A percentile compares a stretch with the other conserved stretches of the same genome.
Conservation (phyloP, 1,140 invertebrate genomes). For the Caenorhabditis elegans region DNA sequence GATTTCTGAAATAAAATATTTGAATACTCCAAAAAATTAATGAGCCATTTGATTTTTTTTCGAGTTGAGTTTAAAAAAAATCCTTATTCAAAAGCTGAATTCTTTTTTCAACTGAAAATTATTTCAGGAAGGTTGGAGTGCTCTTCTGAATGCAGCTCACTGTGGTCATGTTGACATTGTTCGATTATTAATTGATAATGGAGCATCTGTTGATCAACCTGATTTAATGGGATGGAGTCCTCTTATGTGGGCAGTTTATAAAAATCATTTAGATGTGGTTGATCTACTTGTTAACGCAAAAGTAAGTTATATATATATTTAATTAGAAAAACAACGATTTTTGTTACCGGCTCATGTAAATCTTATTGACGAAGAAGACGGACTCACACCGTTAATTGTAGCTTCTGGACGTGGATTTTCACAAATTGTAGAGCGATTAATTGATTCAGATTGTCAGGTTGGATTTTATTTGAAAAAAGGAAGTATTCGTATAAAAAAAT, state of each 20-base stretch:
- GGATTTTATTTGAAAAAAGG: slow-evolving; percentile 71
- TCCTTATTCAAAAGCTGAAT: no score
- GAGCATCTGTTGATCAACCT: slow-evolving; percentile 82
- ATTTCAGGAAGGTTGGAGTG: slow-evolving; percentile 83
- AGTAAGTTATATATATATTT: not conserved
- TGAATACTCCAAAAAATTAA: no score
- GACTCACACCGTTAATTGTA: slow-evolving; percentile 89
- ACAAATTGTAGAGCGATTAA: slow-evolving; percentile 80
- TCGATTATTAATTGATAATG: slow-evolving; percentile 80
- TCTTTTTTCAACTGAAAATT: not conserved
- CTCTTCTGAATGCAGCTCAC: slow-evolving; percentile 84
- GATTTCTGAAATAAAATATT: not conserved
- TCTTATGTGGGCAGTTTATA: slow-evolving; percentile 95
- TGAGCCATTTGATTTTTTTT: no score
- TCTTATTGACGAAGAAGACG: slow-evolving; percentile 87
- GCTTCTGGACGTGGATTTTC: slow-evolving; percentile 85
- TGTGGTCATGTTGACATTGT: slow-evolving; percentile 83
- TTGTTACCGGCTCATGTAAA: slow-evolving; percentile 79
- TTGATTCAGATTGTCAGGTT: slow-evolving; percentile 87
- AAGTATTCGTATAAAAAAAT: not conserved
- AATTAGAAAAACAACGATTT: not conserved
- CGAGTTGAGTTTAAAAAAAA: no score
- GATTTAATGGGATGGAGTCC: slow-evolving; percentile 95
- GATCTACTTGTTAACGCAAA: slow-evolving; percentile 75
- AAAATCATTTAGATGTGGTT: slow-evolving; percentile 80